phyloP scores from a whole-genome alignment of 2,113 vertebrate species.

The Nansenia antarctica region DNA sequence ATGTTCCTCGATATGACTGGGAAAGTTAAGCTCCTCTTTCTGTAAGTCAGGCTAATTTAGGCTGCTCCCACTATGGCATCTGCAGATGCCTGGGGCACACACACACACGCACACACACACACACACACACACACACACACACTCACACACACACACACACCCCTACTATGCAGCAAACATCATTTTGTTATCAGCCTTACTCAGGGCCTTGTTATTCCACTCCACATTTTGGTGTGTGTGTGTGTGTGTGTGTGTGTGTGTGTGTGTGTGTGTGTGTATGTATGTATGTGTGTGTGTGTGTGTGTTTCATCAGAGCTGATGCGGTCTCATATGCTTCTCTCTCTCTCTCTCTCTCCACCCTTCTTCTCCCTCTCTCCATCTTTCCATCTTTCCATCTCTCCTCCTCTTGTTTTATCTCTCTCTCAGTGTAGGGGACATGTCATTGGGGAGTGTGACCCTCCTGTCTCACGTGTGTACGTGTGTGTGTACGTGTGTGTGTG shows the following conservation, averaged over 20 bases:
- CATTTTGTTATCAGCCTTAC: conserved; percentile 33
- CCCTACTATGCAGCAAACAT: conserved; percentile 31
- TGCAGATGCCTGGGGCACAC: too few species aligned
- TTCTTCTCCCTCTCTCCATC: conserved; percentile 18
- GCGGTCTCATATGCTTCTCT: too few species aligned
- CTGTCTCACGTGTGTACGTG: conserved; percentile 26
- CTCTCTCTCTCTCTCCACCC: too few species aligned
- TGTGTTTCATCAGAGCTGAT: too few species aligned
- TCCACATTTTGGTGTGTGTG: not conserved
- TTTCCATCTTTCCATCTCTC: conserved; percentile 14
- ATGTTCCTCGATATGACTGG: too few species aligned
- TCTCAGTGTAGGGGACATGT: conserved; percentile 26
- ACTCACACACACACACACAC: conserved; percentile 3
- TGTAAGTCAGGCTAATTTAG: too few species aligned
- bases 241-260: not conserved
- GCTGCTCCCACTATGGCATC: too few species aligned
- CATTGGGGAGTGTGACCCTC: conserved; percentile 45
- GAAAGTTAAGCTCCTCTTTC: too few species aligned
- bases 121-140: conserved; percentile 1
- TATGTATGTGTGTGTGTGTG: not conserved
- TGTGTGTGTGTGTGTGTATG: not conserved
- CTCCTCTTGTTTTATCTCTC: conserved; percentile 18
- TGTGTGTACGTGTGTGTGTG: too few species aligned
- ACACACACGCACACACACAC: not conserved
- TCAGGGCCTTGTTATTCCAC: conserved; percentile 35